Evolutionary conservation across 92 coral and sea anemone genomes (phyloP).

Genomic region (Pocillopora grandis): DNA sequence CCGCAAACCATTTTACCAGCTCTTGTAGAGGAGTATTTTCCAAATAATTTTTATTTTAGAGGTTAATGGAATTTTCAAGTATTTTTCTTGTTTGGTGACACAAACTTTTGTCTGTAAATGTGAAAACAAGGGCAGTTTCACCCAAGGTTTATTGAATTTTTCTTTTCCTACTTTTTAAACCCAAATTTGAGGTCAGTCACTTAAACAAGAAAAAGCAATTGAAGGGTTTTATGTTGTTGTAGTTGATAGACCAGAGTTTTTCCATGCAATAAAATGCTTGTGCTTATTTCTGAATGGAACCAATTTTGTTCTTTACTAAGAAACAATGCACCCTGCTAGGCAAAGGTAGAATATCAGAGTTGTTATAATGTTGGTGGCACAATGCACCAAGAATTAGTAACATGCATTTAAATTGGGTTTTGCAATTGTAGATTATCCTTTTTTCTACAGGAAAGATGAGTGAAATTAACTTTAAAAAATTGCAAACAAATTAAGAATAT

Average conservation of each 20-base stretch:
- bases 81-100: slow-evolving; percentile 12
- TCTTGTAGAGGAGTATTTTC: slow-evolving; percentile 48
- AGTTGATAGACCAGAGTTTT: background rate
- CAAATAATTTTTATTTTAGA: background rate
- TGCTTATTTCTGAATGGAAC: background rate
- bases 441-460: no score
- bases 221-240: background rate
- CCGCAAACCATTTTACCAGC: slow-evolving; percentile 41
- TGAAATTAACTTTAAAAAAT: no score
- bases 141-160: background rate
- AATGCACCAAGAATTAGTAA: no score
- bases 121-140: background rate
- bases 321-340: no score
- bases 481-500: no score
- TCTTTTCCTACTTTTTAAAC: background rate
- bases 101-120: background rate
- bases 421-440: no score
- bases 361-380: no score
- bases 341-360: no score
- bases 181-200: background rate
- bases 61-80: background rate
- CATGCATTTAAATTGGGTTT: no score
- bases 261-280: background rate
- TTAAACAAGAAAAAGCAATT: background rate
- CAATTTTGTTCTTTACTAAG: background rate